phyloP scores from a whole-genome alignment of 2,888 invertebrate species.

The Pachycephus smyrnensis region DNA sequence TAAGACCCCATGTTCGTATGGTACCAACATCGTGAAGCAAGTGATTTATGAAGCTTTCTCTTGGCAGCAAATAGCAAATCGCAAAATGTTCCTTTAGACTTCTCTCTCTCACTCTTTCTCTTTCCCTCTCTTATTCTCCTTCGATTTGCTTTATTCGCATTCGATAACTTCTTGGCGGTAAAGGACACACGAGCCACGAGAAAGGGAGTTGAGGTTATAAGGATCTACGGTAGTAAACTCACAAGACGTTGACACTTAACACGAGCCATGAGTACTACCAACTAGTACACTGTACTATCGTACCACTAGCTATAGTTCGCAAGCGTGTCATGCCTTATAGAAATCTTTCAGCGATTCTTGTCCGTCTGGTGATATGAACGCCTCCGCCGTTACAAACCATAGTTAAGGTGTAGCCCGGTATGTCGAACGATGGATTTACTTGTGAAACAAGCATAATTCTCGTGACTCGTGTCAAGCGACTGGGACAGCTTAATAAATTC shows the following conservation, averaged over 20 bases:
- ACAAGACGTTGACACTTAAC: not conserved
- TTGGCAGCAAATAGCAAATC: conserved; percentile 39
- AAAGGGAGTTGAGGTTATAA: not conserved
- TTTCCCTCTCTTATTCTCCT: not conserved
- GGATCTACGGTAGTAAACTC: not conserved
- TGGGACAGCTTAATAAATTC: conserved; percentile 53
- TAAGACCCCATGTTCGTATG: conserved; percentile 40
- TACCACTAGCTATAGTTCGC: not conserved
- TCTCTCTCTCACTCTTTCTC: not conserved
- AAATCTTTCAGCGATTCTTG: not conserved
- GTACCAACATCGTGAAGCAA: conserved; percentile 19
- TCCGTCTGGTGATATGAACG: not conserved
- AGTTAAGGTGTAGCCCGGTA: conserved; percentile 27
- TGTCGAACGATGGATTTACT: conserved; percentile 41
- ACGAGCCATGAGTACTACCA: not conserved
- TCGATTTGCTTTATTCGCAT: not conserved
- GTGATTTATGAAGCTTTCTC: conserved; percentile 59
- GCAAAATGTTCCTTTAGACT: conserved; percentile 13
- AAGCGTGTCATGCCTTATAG: not conserved
- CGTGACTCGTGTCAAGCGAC: conserved; percentile 32
- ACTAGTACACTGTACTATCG: not conserved
- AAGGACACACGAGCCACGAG: not conserved
- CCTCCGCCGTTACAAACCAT: not conserved
- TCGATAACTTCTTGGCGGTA: not conserved
- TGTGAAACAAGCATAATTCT: conserved; percentile 39